These are phyloP conservation scores for Neolamprologus cancellatus DNA, from an alignment of 2,113 vertebrate species.

Conservation along the genomic window DNA sequence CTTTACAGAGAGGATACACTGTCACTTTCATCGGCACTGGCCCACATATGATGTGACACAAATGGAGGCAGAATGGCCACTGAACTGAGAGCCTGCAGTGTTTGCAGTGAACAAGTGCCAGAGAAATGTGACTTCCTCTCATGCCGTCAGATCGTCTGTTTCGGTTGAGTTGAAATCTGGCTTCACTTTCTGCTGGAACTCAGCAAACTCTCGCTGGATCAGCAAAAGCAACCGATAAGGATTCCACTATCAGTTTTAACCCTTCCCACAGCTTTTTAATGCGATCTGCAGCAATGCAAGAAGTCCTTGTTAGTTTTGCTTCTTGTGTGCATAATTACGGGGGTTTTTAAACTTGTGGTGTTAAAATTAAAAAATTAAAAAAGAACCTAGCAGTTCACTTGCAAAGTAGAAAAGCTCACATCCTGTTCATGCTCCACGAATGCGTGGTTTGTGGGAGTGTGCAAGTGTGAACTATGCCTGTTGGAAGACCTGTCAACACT, in stretches of 20 bases:
- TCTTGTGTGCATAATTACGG: not conserved
- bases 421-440: not conserved
- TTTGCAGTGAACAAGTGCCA: not conserved
- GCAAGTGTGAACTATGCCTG: constrained; percentile 13
- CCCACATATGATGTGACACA: constrained; percentile 25
- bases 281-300: not conserved
- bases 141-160: not conserved
- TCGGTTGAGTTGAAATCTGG: not conserved
- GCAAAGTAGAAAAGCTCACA: not conserved
- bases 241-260: not conserved
- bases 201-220: not conserved
- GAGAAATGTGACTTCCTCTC: not conserved
- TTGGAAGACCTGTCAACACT: constrained; percentile 47
- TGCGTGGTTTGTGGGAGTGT: not conserved
- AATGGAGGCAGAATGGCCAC: not conserved
- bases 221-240: not conserved
- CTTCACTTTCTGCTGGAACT: constrained; percentile 7
- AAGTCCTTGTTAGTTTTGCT: not conserved
- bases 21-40: not conserved
- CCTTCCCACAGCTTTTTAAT: not conserved
- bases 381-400: not conserved
- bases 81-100: not conserved
- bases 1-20: not conserved
- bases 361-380: not conserved
- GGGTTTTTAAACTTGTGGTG: fast-evolving